These are phyloP conservation scores for Coracias cyanogaster DNA, from an alignment of 2,797 vertebrate genomes.

Conservation along the genomic window DNA sequence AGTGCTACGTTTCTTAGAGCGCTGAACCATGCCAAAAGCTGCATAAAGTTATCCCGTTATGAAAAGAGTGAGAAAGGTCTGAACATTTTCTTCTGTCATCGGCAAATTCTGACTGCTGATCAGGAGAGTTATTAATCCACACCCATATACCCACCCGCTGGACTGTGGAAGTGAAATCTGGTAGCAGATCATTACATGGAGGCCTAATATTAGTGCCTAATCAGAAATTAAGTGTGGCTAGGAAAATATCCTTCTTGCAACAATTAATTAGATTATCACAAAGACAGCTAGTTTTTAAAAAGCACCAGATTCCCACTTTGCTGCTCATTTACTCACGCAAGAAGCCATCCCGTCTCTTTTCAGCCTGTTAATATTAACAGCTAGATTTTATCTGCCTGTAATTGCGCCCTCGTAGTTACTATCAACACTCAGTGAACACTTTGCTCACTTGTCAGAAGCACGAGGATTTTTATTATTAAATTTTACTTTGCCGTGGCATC, in stretches of 20 bases:
- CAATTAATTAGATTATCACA: neutral
- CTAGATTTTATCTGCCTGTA: neutral
- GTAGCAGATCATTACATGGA: neutral
- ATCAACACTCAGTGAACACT: neutral
- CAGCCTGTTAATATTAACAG: neutral
- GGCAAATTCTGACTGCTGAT: neutral
- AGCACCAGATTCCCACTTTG: neutral
- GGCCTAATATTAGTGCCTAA: neutral
- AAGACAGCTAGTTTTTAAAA: neutral
- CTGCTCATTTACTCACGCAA: neutral
- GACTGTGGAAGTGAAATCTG: neutral
- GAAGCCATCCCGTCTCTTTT: neutral
- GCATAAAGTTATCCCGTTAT: neutral
- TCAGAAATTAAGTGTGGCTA: neutral
- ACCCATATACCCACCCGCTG: neutral
- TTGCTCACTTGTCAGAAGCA: neutral
- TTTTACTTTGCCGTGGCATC: neutral
- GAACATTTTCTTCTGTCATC: neutral
- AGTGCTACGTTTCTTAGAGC: neutral
- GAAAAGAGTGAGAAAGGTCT: neutral
- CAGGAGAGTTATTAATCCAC: neutral
- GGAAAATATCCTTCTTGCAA: neutral
- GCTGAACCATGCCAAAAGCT: neutral
- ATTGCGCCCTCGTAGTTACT: neutral
- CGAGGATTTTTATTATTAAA: neutral